Conservation (phyloP, 2,888 invertebrate species). For the Eledone cirrhosa region DNA sequence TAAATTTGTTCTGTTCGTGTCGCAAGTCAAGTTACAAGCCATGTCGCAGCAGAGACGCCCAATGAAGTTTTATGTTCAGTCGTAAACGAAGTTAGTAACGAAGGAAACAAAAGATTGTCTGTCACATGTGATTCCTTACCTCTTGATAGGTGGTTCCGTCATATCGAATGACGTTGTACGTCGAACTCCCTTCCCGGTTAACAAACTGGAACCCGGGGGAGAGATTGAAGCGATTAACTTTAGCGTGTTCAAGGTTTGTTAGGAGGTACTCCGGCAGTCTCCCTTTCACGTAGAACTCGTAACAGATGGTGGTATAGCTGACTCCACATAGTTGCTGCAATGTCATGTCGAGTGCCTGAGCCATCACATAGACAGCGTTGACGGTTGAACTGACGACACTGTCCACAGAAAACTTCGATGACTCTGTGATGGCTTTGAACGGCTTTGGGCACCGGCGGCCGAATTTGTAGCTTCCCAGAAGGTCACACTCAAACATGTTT, state of each 20-base stretch:
- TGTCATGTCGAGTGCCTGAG: constrained; percentile 61
- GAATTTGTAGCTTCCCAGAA: constrained; percentile 45
- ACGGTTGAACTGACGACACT: constrained; percentile 61
- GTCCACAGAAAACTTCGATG: constrained; percentile 44
- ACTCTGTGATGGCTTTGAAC: constrained; percentile 33
- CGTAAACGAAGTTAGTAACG: no score
- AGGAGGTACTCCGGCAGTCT: constrained; percentile 34
- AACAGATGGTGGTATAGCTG: constrained; percentile 46
- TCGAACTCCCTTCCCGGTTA: constrained; percentile 47
- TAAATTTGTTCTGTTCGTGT: no score
- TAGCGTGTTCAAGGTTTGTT: constrained; percentile 45
- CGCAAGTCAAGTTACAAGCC: no score
- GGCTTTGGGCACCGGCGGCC: constrained; percentile 27
- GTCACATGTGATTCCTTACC: constrained; percentile 37
- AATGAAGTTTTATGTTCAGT: no score
- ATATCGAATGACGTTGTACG: constrained; percentile 38
- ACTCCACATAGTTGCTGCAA: constrained; percentile 55
- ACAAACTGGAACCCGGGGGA: constrained; percentile 44
- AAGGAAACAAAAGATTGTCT: no score
- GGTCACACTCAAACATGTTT: constrained; percentile 51
- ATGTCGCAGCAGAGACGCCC: no score
- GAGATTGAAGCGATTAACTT: constrained; percentile 43
- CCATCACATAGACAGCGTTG: constrained; percentile 65
- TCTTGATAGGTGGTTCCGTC: constrained; percentile 37
- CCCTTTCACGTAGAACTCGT: constrained; percentile 37